These are phyloP conservation scores for Dexiosoma caninum DNA, from an alignment of 2,888 invertebrate species.

Conservation along the genomic window DNA sequence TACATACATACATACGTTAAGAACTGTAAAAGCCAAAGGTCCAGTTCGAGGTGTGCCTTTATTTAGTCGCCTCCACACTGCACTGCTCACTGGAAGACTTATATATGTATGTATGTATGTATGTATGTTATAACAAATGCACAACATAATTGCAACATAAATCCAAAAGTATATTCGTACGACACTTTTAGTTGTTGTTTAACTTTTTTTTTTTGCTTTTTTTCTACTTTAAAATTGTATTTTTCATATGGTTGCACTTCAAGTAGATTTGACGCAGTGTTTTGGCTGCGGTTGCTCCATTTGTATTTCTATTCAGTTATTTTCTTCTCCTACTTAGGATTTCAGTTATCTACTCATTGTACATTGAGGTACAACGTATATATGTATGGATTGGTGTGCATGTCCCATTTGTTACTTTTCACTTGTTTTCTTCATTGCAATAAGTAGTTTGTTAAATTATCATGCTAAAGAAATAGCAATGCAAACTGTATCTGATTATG, in stretches of 20 bases:
- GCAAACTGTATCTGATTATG: background rate
- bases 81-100: background rate
- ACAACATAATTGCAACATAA: constrained; percentile 58
- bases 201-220: background rate
- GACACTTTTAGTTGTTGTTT: constrained; percentile 47
- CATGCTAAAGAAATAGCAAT: constrained; percentile 10
- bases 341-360: constrained; percentile 12
- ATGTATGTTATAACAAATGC: constrained; percentile 6
- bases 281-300: constrained; percentile 48
- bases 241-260: constrained; percentile 58
- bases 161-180: constrained; percentile 57
- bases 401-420: constrained; percentile 58
- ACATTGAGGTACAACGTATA: background rate
- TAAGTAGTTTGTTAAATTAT: constrained; percentile 57
- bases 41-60: constrained; percentile 42
- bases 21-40: constrained; percentile 37
- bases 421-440: constrained; percentile 47
- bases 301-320: constrained; percentile 50
- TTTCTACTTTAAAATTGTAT: constrained; percentile 46
- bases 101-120: background rate
- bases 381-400: constrained; percentile 40
- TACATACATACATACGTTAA: too few relatives aligned
- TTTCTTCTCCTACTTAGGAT: constrained; percentile 37
- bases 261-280: constrained; percentile 33
- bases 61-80: background rate